phyloP scores from a whole-genome alignment of 2,113 vertebrate genomes.

The Rhynchopsitta pachyrhyncha region DNA sequence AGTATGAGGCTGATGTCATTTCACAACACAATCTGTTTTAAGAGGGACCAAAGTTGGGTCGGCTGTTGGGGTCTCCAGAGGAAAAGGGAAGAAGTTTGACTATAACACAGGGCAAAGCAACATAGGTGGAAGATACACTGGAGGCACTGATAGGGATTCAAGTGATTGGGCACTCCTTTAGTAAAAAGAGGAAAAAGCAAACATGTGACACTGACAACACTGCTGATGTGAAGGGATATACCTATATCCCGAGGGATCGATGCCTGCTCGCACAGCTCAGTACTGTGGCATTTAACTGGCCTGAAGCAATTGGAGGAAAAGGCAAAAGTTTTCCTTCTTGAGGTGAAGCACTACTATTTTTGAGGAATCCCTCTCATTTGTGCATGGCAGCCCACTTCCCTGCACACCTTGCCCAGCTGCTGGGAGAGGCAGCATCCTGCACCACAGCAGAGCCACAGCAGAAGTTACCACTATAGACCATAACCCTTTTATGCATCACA shows the following conservation, averaged over 20 bases:
- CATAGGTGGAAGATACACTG: background rate
- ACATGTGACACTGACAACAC: background rate
- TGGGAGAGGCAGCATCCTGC: background rate
- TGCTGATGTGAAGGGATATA: background rate
- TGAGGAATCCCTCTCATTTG: background rate
- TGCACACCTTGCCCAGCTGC: background rate
- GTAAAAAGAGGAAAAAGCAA: background rate
- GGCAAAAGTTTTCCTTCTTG: background rate
- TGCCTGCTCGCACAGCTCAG: background rate
- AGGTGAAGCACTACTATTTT: background rate
- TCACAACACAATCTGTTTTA: background rate
- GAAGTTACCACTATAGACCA: fast-evolving
- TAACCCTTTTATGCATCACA: fast-evolving
- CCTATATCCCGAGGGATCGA: background rate
- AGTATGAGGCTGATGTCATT: background rate
- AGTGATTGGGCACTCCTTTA: background rate
- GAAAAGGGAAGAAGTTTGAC: background rate
- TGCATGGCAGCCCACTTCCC: background rate
- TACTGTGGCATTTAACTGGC: fast-evolving
- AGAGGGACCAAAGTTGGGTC: background rate
- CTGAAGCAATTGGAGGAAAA: background rate
- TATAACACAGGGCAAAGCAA: background rate
- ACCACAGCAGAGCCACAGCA: background rate
- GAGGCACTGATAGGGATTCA: background rate
- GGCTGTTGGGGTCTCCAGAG: background rate